Base-by-base conservation (phyloP, 2,797 vertebrate species). In the Myripristis murdjan region DNA sequence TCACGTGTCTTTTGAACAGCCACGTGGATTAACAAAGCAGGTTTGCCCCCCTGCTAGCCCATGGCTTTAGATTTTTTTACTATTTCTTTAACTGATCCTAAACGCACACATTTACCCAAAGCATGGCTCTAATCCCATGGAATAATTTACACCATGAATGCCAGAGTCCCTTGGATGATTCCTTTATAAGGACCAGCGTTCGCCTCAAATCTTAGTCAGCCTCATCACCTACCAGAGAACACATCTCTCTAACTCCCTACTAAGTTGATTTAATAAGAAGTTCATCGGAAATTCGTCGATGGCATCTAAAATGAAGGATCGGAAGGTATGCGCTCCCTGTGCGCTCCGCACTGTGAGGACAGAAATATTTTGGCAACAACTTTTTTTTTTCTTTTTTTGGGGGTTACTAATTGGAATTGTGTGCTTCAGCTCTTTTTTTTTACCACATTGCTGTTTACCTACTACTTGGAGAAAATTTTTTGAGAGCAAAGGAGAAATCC, bases 1-100 rank as follows among this genome's bases (percentile, higher is more conserved):
- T 98, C 97, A 96, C 96, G 96, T 97, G 96, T 96, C 95, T 90
- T 94, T 95, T 95, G 92, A 96, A 95, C 93, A 93, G 96, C 97
- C 97, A 98, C 97, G 97, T 98, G 97, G 97, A 96, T 97, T 93
- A 96, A 98, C 96, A 97, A 96, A 97, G 95, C 95, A 95, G 93
- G 95, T 95, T 94, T 94, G 93, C 94, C 94, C 95, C 93, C 95
- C 95, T 93, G 93, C 91, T 85, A 91, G 83, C 92, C 93, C 86
- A 88, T 84, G 90, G 90, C 94, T 93, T 93, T 93, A 91, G 92
- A 89, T n/a, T n/a, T 82, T 92, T 88, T 79, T 89, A 90, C 94
- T 90, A 92, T 94, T 95, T 94, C 95, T 95, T 95, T 93, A 95
- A 95, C 95, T 94, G 94, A 96, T 96, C 96, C 94, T 95, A 96